These are phyloP conservation scores for Cephus pulcher DNA, from an alignment of 2,888 invertebrate genomes.

Conservation along the genomic window DNA sequence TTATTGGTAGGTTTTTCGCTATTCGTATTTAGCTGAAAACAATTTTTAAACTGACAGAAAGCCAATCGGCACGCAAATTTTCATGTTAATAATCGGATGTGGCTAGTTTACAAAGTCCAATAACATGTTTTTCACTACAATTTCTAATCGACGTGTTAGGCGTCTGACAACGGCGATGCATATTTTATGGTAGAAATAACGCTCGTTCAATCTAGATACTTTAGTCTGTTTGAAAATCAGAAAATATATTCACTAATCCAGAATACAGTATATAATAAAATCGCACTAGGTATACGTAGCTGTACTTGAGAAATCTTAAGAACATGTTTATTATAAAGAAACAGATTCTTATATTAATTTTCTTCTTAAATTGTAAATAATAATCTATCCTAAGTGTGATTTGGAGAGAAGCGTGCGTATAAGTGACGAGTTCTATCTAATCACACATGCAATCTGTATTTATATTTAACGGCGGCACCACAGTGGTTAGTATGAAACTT, in stretches of 20 bases:
- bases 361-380: background rate
- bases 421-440: background rate
- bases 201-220: background rate
- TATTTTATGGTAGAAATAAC: background rate
- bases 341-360: background rate
- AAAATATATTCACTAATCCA: no score
- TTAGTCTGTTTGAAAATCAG: background rate
- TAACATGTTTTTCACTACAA: background rate
- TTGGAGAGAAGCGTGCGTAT: background rate
- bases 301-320: no score
- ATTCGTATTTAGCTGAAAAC: background rate
- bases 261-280: no score
- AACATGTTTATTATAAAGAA: background rate
- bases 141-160: background rate
- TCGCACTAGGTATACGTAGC: no score
- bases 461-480: background rate
- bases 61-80: background rate
- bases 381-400: background rate
- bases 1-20: background rate
- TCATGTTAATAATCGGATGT: background rate
- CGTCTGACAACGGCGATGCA: background rate
- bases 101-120: background rate
- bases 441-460: background rate
- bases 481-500: background rate
- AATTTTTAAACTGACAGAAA: background rate